Evolutionary conservation across 1,140 invertebrate species (phyloP).

Genomic region (Drosophila sucinea): DNA sequence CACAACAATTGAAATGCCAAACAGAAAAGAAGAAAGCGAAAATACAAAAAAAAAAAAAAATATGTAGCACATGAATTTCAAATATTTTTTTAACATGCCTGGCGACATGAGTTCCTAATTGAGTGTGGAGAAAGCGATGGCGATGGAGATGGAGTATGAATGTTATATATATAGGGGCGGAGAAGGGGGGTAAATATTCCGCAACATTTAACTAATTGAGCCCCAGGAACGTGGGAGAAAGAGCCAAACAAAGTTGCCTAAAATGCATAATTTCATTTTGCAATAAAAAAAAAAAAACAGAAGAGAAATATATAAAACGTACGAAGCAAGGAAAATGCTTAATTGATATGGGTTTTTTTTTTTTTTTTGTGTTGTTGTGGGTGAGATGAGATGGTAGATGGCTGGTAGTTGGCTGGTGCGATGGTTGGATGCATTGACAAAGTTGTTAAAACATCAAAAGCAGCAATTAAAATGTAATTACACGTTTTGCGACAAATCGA

Average conservation of each 20-base stretch:
- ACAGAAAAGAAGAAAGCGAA: conserved; percentile 38
- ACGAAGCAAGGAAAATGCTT: conserved; percentile 36
- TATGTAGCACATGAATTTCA: conserved; percentile 75
- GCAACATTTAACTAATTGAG: conserved; percentile 78
- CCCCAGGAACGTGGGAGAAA: conserved; percentile 23
- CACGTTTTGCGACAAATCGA: conserved; percentile 77
- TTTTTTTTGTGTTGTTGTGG: background rate
- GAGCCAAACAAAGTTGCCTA: conserved; percentile 33
- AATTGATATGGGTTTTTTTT: conserved; percentile 53
- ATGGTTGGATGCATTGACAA: conserved; percentile 53
- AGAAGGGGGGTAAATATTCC: conserved; percentile 54
- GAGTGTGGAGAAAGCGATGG: conserved; percentile 31
- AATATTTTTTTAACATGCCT: conserved; percentile 73
- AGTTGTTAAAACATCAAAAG: conserved; percentile 81
- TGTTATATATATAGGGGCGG: background rate
- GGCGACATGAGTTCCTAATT: conserved; percentile 72
- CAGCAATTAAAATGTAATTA: conserved; percentile 82
- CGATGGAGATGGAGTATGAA: background rate
- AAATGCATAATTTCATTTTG: conserved; percentile 67
- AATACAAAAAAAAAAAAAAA: conserved; percentile 21
- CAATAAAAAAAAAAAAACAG: conserved; percentile 31
- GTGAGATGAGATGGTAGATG: background rate
- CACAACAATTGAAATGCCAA: conserved; percentile 74
- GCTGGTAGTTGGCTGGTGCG: background rate
- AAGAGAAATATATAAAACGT: conserved; percentile 38